Conservation (phyloP, 2,113 vertebrate genomes). For the Piaya cayana region DNA sequence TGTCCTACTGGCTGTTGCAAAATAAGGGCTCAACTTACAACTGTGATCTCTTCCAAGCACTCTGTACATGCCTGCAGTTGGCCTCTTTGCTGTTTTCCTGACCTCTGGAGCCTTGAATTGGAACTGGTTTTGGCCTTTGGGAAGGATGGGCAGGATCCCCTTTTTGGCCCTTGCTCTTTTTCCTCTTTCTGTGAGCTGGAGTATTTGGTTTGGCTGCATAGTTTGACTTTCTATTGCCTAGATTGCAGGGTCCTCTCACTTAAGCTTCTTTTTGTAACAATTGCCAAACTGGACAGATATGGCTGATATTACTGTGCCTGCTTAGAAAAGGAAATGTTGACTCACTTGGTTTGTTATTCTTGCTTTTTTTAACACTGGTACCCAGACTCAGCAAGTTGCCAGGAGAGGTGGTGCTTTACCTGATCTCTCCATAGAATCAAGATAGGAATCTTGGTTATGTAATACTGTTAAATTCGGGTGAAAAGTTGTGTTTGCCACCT, state of each 20-base stretch:
- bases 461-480: background rate
- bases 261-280: background rate
- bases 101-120: background rate
- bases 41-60: background rate
- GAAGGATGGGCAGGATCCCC: background rate
- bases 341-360: background rate
- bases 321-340: background rate
- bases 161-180: background rate
- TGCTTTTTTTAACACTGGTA: background rate
- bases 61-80: background rate
- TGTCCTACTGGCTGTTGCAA: background rate
- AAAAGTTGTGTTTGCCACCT: background rate
- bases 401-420: background rate
- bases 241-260: background rate
- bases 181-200: background rate
- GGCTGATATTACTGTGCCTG: fast-evolving
- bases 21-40: background rate
- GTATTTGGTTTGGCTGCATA: fast-evolving
- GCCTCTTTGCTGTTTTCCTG: background rate
- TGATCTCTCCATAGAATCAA: background rate
- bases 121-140: background rate
- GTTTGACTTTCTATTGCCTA: background rate
- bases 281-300: background rate
- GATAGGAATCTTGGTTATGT: background rate
- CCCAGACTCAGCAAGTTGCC: background rate